Evolutionary conservation across 2,113 vertebrate species (phyloP), one percentile per base, ranked within the genome.

Genomic region (Propithecus coquereli): DNA sequence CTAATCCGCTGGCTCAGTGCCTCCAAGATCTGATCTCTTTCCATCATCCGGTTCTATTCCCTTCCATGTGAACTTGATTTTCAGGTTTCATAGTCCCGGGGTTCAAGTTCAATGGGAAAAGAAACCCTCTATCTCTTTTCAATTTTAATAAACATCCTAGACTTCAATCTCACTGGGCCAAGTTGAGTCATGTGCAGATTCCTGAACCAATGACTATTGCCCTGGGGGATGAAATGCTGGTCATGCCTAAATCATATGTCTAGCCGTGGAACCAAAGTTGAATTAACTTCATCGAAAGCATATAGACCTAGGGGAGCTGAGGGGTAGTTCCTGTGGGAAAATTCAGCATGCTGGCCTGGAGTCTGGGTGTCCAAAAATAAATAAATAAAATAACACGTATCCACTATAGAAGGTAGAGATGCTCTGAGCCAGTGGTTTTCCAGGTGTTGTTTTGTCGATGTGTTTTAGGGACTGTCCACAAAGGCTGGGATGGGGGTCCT

Each of bases 231-330:
- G 37, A 27, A 74, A 47, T 30, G 27, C 54, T 66, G 32, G 65
- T 59, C 54, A 37, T 30, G 3, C 11, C 61, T 84, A 20, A 52
- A 43, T 61, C 73, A 25, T 52, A 43, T 14, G 27, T 25, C 84
- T 34, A 10, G 8, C 47, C 47, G 25, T n/a, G 65, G 90, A 91
- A 80, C 37, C 9, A 40, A 27, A 79, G n/a, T 11, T 50, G 18
- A 84, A 92, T 77, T 79, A 95, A 90, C 12, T 80, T 80, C 65
- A 54, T 85, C 40, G 81, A 61, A 96, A 90, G 23, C n/a, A 70
- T 54, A 50, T 65, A 47, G 37, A 81, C 22, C 9, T 59, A 92
- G 20, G 52, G 16, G 17, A 89, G 30, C 2, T 32, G 6, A 59
- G 20, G n/a, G 18, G 6, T 82, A 37, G 43, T 22, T 87, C 61